Evolutionary conservation across 2,797 vertebrate species (phyloP).

Genomic region (Squalus acanthias): DNA sequence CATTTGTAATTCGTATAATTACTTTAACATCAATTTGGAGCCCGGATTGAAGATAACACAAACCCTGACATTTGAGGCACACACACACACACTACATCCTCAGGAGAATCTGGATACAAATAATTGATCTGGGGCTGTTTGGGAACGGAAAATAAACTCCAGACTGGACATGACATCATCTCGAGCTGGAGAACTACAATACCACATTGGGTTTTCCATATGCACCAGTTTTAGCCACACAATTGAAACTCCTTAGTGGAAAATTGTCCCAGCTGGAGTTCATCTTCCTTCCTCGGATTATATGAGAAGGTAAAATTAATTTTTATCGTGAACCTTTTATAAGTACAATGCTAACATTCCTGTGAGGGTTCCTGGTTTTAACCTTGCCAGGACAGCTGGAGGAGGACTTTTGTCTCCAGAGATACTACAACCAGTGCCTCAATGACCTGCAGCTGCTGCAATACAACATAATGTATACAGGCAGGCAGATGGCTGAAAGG

Average conservation of each 20-base stretch:
- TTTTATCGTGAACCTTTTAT: not conserved
- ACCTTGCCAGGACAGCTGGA: conserved; percentile 11
- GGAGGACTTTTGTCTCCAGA: not conserved
- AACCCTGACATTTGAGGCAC: not conserved
- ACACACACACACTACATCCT: not conserved
- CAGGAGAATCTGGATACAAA: not conserved
- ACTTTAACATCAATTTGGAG: not conserved
- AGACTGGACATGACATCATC: conserved; percentile 35
- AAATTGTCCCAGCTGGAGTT: not conserved
- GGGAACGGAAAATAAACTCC: conserved; percentile 29
- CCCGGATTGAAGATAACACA: not conserved
- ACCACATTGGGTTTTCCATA: not conserved
- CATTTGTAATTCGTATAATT: not conserved
- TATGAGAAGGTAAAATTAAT: conserved; percentile 1
- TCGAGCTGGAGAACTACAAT: conserved; percentile 7
- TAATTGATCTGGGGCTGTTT: not conserved
- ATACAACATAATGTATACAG: not conserved
- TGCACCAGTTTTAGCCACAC: not conserved
- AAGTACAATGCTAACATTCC: not conserved
- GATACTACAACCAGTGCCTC: not conserved
- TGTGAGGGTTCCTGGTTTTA: not conserved
- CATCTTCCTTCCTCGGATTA: not conserved
- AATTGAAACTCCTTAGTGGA: not conserved
- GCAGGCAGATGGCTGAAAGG: conserved; percentile 21
- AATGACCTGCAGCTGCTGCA: not conserved